A percentile compares a stretch with the other conserved stretches of the same genome.
phyloP scores from a whole-genome alignment of 1,140 invertebrate species.

The Paramacrobiotus metropolitanus region DNA sequence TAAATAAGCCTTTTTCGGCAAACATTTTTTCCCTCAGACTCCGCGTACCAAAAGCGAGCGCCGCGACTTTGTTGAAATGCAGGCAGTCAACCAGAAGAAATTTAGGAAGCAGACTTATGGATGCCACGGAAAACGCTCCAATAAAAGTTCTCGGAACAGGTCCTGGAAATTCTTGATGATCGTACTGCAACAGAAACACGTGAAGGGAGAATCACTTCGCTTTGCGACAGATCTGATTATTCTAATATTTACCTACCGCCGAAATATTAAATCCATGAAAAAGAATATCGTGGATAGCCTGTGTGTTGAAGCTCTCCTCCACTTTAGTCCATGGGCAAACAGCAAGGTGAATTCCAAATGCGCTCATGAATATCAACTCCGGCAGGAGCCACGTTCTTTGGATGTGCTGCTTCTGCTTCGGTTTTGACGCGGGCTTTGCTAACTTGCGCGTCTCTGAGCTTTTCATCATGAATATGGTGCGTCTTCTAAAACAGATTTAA shows the following conservation, averaged over 20 bases:
- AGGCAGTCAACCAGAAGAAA: conserved; percentile 39
- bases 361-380: no score
- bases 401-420: no score
- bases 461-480: no score
- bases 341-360: conserved; percentile 57
- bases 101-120: conserved; percentile 23
- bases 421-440: no score
- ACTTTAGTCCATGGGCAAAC: conserved; percentile 94
- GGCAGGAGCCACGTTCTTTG: no score
- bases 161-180: conserved; percentile 91
- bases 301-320: conserved; percentile 89
- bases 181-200: conserved; percentile 73
- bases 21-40: conserved; percentile 9
- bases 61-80: conserved; percentile 56
- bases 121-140: conserved; percentile 61
- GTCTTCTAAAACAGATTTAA: no score
- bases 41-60: conserved; percentile 65
- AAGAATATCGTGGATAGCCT: conserved; percentile 89
- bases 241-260: conserved; percentile 33
- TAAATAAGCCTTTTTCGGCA: conserved; percentile 9
- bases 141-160: conserved; percentile 90
- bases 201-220: no score
- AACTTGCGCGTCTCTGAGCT: no score
- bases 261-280: conserved; percentile 59
- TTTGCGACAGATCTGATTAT: neutral